These are phyloP conservation scores for Hydrocynus forskahlii DNA, from an alignment of 2,797 vertebrate species.

Conservation along the genomic window DNA sequence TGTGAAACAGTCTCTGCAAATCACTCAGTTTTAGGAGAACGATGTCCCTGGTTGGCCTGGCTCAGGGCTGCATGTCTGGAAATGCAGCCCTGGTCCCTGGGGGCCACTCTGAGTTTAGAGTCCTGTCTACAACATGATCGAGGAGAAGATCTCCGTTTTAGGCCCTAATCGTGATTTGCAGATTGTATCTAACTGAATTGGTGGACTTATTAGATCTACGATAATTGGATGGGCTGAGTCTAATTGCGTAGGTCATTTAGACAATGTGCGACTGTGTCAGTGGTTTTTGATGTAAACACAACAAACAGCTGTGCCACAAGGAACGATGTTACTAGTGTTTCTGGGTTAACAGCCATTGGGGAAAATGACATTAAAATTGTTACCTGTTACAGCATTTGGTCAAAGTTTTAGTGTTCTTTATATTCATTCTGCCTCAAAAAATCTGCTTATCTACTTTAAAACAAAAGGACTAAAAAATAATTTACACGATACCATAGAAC, in stretches of 20 bases:
- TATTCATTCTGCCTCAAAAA: background rate
- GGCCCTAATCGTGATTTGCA: conserved; percentile 23
- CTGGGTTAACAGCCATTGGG: background rate
- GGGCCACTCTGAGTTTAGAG: conserved; percentile 4
- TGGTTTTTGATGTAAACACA: conserved; percentile 3
- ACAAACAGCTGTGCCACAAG: background rate
- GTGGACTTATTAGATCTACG: conserved; percentile 27
- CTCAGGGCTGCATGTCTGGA: background rate
- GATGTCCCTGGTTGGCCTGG: conserved; percentile 6
- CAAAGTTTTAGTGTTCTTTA: background rate
- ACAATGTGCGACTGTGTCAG: conserved; percentile 5
- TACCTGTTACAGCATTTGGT: background rate
- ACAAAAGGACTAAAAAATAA: too few species aligned
- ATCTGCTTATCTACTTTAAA: too few species aligned
- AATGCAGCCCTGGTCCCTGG: background rate
- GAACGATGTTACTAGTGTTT: background rate
- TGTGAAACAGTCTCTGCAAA: conserved; percentile 11
- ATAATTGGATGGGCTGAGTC: conserved; percentile 11
- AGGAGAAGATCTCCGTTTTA: conserved; percentile 14
- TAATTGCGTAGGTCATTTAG: conserved; percentile 14
- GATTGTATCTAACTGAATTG: conserved; percentile 32
- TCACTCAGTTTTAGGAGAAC: conserved; percentile 11
- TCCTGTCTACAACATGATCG: background rate
- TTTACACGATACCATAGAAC: too few species aligned
- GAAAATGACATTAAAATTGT: background rate